Base-by-base conservation (phyloP, 2,888 invertebrate genomes). In the Quadroppia sp. region DNA sequence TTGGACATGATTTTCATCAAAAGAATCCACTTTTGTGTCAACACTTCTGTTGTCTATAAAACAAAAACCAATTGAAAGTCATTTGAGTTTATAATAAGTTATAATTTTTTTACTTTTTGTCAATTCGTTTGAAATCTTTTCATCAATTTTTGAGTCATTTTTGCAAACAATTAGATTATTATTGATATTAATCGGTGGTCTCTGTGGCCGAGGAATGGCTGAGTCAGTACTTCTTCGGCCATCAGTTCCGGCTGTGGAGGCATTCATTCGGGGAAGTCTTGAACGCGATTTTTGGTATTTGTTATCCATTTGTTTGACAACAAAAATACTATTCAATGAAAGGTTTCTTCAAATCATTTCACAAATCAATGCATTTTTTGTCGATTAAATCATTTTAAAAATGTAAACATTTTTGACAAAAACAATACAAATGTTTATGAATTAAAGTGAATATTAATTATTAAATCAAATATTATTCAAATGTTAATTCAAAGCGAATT, bases 261-360 rank as follows among this genome's bases (percentile, higher is more conserved):
- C 53, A 30, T 17, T 30, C 59, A 59, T 59, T 30, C 59, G 59
- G 6, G 59, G 59, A 20, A 59, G 30, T 59, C 53, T 23, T 53
- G 53, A 53, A 25, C 59, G 59, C 3, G 30, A 11, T 17, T 28
- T 53, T 7, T 20, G 25, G 23, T 20, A 20, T 2, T 53, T 53
- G 13, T 53, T 53, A 53, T 53, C 53, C 53, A 53, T 53, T 25
- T n/a, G 4, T 6, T 48, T 2, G 36, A 7, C 36, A 36, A 36
- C 4, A 36, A 7, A 36, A 36, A 7, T 36, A 36, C 4, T 36
- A 36, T 36, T 36, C 9, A 9, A 36, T 36, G 36, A 36, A 36
- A 36, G 4, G 9, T 4, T 36, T n/a, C 6, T 45, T 45, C 11
- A 45, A 45, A 15, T 45, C 45, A 17, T 11, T 45, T 45, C 45